A percentile compares a stretch with the other conserved stretches of the same genome.
Evolutionary conservation across 2,797 vertebrate species (phyloP).

Genomic region (Tarsius wallacei): DNA sequence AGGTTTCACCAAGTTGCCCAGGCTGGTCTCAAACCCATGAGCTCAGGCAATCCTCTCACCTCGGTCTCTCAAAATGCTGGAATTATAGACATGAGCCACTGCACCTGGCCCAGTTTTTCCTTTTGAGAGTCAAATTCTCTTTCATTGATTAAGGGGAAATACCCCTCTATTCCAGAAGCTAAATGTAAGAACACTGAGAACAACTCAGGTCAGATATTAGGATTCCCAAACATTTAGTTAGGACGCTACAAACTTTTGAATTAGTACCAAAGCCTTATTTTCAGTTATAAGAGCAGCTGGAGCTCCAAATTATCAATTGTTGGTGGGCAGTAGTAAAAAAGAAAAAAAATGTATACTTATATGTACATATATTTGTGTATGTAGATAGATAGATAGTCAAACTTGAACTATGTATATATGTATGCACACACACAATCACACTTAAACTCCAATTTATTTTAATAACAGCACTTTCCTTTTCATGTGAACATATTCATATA

Average conservation of each 20-base stretch:
- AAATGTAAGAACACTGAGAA: background rate
- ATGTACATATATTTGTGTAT: too few relatives aligned
- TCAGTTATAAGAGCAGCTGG: background rate
- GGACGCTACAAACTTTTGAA: background rate
- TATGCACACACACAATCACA: rapidly evolving
- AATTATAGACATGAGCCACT: too few relatives aligned
- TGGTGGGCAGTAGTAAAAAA: too few relatives aligned
- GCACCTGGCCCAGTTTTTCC: too few relatives aligned
- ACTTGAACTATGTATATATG: background rate
- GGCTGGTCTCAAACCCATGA: too few relatives aligned
- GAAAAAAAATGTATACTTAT: rapidly evolving
- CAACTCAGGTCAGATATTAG: too few relatives aligned
- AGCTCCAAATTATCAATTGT: background rate
- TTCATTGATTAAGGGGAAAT: background rate
- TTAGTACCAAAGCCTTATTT: background rate
- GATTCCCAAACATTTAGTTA: background rate
- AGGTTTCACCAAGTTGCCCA: too few relatives aligned
- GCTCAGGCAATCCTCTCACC: too few relatives aligned
- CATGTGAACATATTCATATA: background rate
- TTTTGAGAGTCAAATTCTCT: background rate
- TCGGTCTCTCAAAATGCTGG: too few relatives aligned
- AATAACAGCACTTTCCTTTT: background rate
- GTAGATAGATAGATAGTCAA: background rate
- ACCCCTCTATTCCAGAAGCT: background rate
- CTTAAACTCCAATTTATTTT: background rate